These are phyloP conservation scores for Coptodon bakossiorum DNA, from an alignment of 2,113 vertebrate species.

Conservation along the genomic window DNA sequence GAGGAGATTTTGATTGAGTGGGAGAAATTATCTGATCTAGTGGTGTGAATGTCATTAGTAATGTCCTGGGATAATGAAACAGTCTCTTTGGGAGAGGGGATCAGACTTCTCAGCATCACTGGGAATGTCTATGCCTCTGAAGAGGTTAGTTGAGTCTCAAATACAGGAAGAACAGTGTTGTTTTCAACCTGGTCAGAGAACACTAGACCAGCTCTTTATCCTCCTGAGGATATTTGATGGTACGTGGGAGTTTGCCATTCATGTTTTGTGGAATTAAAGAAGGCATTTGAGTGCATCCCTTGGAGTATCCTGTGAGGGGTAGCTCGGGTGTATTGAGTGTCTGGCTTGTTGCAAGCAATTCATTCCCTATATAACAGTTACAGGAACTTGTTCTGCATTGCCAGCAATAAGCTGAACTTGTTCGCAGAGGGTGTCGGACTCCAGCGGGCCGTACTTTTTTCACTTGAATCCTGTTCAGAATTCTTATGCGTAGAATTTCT, in stretches of 20 bases:
- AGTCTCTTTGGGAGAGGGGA: not conserved
- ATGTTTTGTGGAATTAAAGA: not conserved
- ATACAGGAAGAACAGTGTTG: not conserved
- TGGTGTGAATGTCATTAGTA: not conserved
- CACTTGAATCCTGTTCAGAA: not conserved
- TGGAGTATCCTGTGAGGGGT: not conserved
- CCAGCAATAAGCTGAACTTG: not conserved
- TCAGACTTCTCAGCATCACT: not conserved
- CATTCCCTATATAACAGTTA: not conserved
- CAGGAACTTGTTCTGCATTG: not conserved
- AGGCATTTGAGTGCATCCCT: not conserved
- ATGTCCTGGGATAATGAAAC: accelerated
- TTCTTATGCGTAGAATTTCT: not conserved
- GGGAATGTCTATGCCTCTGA: not conserved
- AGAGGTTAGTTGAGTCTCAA: not conserved
- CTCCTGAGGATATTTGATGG: not conserved
- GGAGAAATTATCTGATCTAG: not conserved
- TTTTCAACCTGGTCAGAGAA: not conserved
- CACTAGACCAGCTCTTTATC: not conserved
- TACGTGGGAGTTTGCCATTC: not conserved
- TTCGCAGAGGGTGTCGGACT: not conserved
- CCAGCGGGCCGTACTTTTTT: not conserved
- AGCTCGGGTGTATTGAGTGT: not conserved
- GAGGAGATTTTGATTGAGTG: not conserved
- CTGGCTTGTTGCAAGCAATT: not conserved